Percentiles rank a stretch among this genome's conserved stretches.
phyloP scores from a whole-genome alignment of 2,113 vertebrate species.

The Fregata magnificens region DNA sequence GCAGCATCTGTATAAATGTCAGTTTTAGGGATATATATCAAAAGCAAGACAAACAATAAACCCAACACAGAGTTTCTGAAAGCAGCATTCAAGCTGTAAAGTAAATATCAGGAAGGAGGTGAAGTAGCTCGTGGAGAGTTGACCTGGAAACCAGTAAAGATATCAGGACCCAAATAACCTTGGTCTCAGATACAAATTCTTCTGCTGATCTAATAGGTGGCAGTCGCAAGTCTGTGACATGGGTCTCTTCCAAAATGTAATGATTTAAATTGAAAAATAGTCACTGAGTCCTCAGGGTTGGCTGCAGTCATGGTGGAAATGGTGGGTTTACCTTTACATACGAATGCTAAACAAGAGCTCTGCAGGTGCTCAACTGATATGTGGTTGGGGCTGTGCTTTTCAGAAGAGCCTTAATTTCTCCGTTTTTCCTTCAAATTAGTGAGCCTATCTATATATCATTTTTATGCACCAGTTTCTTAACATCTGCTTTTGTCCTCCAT shows the following conservation, averaged over 20 bases:
- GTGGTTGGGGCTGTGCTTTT: background rate
- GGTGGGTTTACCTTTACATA: background rate
- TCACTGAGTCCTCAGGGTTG: background rate
- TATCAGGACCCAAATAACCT: background rate
- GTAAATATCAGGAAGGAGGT: background rate
- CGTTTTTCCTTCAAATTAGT: background rate
- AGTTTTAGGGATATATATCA: background rate
- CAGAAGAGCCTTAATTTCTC: background rate
- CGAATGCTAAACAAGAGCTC: background rate
- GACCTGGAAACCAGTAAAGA: background rate
- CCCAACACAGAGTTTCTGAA: background rate
- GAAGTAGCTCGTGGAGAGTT: background rate
- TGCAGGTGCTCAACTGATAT: background rate
- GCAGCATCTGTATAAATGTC: background rate
- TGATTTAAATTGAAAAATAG: background rate
- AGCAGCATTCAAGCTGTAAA: background rate
- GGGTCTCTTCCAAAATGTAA: background rate
- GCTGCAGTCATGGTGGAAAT: background rate
- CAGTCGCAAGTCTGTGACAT: background rate
- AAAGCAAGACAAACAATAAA: constrained; percentile 1
- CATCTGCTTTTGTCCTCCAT: background rate
- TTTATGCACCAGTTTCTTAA: background rate
- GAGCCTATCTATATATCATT: background rate
- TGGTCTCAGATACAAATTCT: background rate
- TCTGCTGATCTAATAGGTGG: background rate